Conservation (phyloP, 2,797 vertebrate species). For the Buphagus erythrorhynchus region DNA sequence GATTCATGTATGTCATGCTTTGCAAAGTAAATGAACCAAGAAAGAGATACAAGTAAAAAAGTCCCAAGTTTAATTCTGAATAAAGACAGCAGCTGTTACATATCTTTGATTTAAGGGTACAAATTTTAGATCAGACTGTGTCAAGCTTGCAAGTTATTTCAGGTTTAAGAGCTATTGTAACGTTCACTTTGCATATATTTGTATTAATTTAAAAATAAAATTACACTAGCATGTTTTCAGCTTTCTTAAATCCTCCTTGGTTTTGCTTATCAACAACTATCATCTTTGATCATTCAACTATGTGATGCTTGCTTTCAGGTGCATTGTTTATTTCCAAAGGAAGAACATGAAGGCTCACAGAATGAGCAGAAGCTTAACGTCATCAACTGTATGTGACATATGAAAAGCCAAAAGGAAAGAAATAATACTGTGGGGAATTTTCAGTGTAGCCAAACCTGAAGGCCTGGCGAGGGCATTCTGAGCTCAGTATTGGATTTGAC, state of each 20-base stretch:
- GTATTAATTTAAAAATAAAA: conserved; percentile 2
- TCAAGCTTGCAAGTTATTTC: neutral
- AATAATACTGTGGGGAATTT: neutral
- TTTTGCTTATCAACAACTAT: neutral
- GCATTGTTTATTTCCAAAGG: neutral
- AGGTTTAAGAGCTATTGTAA: neutral
- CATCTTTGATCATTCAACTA: neutral
- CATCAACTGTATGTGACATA: neutral
- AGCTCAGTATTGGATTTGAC: neutral
- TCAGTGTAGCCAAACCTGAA: neutral
- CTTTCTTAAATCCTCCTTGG: neutral
- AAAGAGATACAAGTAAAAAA: neutral
- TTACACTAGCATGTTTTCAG: neutral
- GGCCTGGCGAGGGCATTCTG: neutral
- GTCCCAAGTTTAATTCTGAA: neutral
- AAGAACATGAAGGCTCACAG: neutral
- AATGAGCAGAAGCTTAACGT: neutral
- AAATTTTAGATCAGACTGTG: neutral
- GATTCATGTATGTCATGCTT: neutral
- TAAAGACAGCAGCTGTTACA: neutral
- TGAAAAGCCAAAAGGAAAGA: neutral
- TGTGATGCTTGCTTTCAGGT: neutral
- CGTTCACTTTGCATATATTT: neutral
- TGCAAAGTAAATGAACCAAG: neutral
- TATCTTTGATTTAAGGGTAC: neutral